These are phyloP conservation scores for Brachionus rubens DNA, from an alignment of 1,140 invertebrate genomes.

Conservation along the genomic window DNA sequence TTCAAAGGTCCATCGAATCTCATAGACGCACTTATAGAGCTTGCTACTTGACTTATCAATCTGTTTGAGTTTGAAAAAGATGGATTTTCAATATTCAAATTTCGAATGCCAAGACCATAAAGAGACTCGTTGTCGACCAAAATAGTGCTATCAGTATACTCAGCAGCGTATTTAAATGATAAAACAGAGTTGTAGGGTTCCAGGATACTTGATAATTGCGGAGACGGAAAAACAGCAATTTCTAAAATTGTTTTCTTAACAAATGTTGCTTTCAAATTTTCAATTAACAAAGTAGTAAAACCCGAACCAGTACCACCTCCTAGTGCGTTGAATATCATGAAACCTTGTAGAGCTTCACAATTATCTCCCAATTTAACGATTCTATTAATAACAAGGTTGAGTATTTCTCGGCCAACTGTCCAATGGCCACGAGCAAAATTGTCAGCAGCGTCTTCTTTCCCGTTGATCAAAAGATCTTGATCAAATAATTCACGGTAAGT, in stretches of 20 bases:
- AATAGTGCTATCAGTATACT: constrained; percentile 57
- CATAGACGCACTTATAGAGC: constrained; percentile 76
- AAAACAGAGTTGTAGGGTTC: constrained; percentile 61
- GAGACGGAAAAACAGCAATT: constrained; percentile 79
- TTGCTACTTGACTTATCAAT: constrained; percentile 78
- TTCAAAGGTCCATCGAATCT: constrained; percentile 51
- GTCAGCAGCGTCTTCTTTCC: constrained; percentile 80
- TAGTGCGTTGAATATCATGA: constrained; percentile 12
- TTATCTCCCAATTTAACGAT: constrained; percentile 56
- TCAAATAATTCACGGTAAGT: constrained; percentile 55
- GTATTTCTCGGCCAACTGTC: constrained; percentile 83
- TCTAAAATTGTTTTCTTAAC: constrained; percentile 82
- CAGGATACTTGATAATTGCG: constrained; percentile 65
- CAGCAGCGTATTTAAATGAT: constrained; percentile 56
- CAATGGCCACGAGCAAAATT: constrained; percentile 85
- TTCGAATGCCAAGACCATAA: constrained; percentile 79
- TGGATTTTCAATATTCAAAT: constrained; percentile 76
- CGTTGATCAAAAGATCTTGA: constrained; percentile 60
- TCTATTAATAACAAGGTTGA: constrained; percentile 73
- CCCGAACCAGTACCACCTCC: constrained; percentile 67
- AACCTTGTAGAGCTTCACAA: constrained; percentile 32
- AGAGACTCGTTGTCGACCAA: constrained; percentile 79
- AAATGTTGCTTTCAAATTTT: constrained; percentile 78
- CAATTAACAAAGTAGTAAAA: constrained; percentile 81
- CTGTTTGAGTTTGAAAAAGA: constrained; percentile 75